These are phyloP conservation scores for Desmodus rotundus DNA, from an alignment of 2,113 vertebrate genomes.

Conservation along the genomic window DNA sequence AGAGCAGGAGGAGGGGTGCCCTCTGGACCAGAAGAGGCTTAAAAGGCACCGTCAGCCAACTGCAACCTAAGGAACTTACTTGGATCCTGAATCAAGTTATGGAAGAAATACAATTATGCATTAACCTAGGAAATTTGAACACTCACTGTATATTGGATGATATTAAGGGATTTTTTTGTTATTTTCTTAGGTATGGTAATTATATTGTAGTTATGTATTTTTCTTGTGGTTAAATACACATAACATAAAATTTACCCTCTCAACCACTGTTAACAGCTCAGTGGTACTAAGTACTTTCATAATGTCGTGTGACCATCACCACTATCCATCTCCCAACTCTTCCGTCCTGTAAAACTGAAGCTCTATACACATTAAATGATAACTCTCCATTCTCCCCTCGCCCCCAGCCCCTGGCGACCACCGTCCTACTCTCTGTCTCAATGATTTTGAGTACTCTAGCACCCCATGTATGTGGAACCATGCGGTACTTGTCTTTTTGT, in stretches of 20 bases:
- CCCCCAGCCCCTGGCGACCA: background rate
- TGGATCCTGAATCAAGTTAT: background rate
- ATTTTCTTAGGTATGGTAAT: background rate
- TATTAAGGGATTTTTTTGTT: background rate
- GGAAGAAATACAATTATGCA: conserved; percentile 16
- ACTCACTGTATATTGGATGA: background rate
- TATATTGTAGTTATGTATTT: background rate
- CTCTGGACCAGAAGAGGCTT: background rate
- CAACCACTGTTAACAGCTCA: background rate
- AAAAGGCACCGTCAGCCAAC: background rate
- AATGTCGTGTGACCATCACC: background rate
- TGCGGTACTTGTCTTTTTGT: background rate
- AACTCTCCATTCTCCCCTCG: background rate
- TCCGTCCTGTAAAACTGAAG: background rate
- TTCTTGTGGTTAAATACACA: background rate
- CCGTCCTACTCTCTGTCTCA: background rate
- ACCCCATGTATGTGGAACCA: background rate
- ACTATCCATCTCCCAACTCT: background rate
- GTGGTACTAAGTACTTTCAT: background rate
- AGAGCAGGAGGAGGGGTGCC: background rate
- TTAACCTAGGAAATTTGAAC: conserved; percentile 27
- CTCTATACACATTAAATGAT: background rate
- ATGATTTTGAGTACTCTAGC: background rate
- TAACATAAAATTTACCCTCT: background rate
- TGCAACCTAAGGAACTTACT: background rate